Evolutionary conservation across 2,797 vertebrate species (phyloP), one percentile per base, ranked within the genome.

Genomic region (Acrossocheilus wenchowensis): DNA sequence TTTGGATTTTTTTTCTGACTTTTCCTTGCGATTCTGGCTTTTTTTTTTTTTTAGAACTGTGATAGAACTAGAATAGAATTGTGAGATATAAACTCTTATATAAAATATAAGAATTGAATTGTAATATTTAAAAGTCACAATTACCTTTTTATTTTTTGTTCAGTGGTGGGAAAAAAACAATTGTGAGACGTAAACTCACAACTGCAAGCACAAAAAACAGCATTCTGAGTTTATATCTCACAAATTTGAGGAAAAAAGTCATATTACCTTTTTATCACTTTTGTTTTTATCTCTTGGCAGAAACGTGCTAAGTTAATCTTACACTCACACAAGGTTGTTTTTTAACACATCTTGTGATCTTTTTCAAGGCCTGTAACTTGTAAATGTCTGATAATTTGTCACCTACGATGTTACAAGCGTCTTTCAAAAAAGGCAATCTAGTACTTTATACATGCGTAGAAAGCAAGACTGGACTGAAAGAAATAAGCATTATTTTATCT

Each of bases 331-430:
- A n/a, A 78, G 39, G 83, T 90, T 88, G 80, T 11, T 87, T 72
- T 88, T 90, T 89, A 91, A 89, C 90, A 85, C 15, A 84, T 75
- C 88, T 84, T 91, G 88, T 89, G 90, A 90, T 86, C 57, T 23
- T 89, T 89, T 81, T 87, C 3, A 81, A 82, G 60, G 50, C 43
- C 52, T 72, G 78, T 78, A 78, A 57, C 84, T 84, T 81, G 64
- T 81, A 89, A 91, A 85, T n/a, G 50, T 79, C 57, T 79, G 48
- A 54, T 41, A 84, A 78, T 41, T 34, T 52, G 26, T 48, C 36
- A 69, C 45, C n/a, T 11, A 26, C 11, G 8, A 77, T 36, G 36
- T 48, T n/a, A 23, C 26, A 43, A 11, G 9, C 15, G 5, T 64
- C 23, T 82, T 73, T 73, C 12, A 43, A 26, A 54, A 75, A 3